Percentiles rank a stretch among this genome's conserved stretches.
These are phyloP conservation scores for Ligdia adustata DNA, from an alignment of 2,888 invertebrate genomes.

Conservation along the genomic window DNA sequence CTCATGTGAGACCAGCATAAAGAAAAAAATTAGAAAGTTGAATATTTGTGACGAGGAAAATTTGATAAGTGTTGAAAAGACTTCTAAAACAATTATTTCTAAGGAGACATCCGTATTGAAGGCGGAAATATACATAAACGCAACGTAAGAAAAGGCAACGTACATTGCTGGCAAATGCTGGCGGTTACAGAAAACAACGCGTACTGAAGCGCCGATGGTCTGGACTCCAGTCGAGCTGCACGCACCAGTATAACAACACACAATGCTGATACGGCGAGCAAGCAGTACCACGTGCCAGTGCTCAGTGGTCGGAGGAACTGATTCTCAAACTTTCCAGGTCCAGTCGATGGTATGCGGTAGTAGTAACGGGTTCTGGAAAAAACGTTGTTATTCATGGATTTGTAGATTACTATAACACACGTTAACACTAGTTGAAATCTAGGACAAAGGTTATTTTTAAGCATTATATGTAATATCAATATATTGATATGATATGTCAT, in stretches of 20 bases:
- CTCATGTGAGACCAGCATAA: not conserved
- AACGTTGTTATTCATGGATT: not conserved
- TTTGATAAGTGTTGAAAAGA: no score
- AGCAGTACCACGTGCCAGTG: conserved; percentile 61
- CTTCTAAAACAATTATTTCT: not conserved
- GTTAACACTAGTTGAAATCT: no score
- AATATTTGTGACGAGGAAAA: not conserved
- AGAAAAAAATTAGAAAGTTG: no score
- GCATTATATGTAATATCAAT: no score
- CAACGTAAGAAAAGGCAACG: conserved; percentile 28
- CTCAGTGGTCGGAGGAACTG: conserved; percentile 77
- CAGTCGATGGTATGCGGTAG: conserved; percentile 63
- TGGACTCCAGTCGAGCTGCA: conserved; percentile 56
- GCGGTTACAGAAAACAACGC: conserved; percentile 71
- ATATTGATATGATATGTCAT: no score
- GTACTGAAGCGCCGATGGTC: conserved; percentile 53
- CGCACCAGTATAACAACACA: conserved; percentile 60
- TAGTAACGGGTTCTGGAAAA: conserved; percentile 63
- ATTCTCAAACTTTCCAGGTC: conserved; percentile 67
- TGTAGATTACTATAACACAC: not conserved
- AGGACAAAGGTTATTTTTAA: no score
- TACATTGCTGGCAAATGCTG: conserved; percentile 72
- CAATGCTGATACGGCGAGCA: conserved; percentile 49
- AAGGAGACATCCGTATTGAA: not conserved
- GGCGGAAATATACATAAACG: not conserved